Base-by-base conservation (phyloP, 2,797 vertebrate genomes). In the Esox lucius region DNA sequence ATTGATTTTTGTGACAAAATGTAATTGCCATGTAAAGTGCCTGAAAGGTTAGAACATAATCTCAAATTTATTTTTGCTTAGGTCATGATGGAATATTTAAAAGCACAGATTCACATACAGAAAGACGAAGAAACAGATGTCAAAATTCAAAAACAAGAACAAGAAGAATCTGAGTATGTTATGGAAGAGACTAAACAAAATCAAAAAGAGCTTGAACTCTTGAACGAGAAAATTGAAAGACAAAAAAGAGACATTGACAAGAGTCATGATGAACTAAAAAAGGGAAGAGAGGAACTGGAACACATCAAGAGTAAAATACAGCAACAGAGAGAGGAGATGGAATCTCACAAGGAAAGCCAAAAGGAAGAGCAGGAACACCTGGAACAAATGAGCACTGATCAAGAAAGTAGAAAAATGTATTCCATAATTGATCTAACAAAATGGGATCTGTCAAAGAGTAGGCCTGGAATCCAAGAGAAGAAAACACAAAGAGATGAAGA, bases 71-170 rank as follows among this genome's bases (percentile, higher is more conserved):
- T 68, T 7, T 42, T 42, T n/a, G 8, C 33, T 33, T n/a, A 39
- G 31, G 85, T 81, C 33, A 80, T 77, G 16, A 35, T 90, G 66
- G 73, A 35, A 11, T 79, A 53, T 19, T 70, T 90, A 42, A 89
- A 85, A 80, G 68, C 70, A 51, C 61, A 66, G 59, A 1, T 87
- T n/a, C 79, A 49, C 53, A 76, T 46, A 79, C 83, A 84, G 89
- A 78, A 53, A 22, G 5, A 53, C 48, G 70, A 49, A 19, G 77
- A 79, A 61, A 73, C 84, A 8, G 19, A 4, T 7, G n/a, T 56
- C 53, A n/a, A 22, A 56, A 56, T 0, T n/a, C 19, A 56, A 9
- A 22, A 56, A 7, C n/a, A 56, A 22, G 7, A 19, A 80, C 75
- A 80, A 8, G 13, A 12, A 19, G 49, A 51, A 51, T 51, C 11